Percentiles rank a stretch among this genome's conserved stretches.
These are phyloP conservation scores for Tachysurus fulvidraco DNA, from an alignment of 2,113 vertebrate genomes.

Conservation along the genomic window DNA sequence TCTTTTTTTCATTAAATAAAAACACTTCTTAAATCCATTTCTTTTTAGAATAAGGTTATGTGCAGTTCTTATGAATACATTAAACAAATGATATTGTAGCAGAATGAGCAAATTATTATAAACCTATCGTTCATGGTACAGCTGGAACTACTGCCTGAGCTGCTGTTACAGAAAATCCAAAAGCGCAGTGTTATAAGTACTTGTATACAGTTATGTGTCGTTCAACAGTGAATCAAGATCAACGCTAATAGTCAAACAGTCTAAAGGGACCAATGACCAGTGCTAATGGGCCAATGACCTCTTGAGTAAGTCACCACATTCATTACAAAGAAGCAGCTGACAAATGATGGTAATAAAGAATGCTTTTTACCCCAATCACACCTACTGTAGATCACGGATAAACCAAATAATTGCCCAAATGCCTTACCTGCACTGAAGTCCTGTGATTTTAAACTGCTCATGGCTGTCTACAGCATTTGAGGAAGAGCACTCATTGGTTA, in stretches of 20 bases:
- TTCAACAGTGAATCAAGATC: constrained; percentile 5
- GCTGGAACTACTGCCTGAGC: neutral
- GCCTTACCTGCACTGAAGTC: constrained; percentile 72
- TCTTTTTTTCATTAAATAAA: neutral
- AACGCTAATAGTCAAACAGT: neutral
- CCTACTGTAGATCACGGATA: constrained; percentile 54
- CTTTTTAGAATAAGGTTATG: neutral
- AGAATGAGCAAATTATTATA: neutral
- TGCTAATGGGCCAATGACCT: constrained; percentile 11
- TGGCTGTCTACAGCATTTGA: constrained; percentile 70
- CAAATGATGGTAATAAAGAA: constrained; percentile 16
- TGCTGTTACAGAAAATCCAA: neutral
- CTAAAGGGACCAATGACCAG: constrained; percentile 23
- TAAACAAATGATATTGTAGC: neutral
- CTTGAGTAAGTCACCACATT: neutral
- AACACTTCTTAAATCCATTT: neutral
- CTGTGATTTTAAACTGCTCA: constrained; percentile 62
- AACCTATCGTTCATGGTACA: neutral
- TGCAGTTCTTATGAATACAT: neutral
- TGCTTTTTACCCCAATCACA: neutral
- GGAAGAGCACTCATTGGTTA: constrained; percentile 69
- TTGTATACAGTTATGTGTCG: neutral
- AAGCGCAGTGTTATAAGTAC: neutral
- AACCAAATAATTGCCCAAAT: constrained; percentile 67
- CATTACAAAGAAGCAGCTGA: constrained; percentile 25